These are phyloP conservation scores for Mnemiopsis leidyi DNA, from an alignment of 37 sponge, comb jelly and placozoan species.

Conservation along the genomic window DNA sequence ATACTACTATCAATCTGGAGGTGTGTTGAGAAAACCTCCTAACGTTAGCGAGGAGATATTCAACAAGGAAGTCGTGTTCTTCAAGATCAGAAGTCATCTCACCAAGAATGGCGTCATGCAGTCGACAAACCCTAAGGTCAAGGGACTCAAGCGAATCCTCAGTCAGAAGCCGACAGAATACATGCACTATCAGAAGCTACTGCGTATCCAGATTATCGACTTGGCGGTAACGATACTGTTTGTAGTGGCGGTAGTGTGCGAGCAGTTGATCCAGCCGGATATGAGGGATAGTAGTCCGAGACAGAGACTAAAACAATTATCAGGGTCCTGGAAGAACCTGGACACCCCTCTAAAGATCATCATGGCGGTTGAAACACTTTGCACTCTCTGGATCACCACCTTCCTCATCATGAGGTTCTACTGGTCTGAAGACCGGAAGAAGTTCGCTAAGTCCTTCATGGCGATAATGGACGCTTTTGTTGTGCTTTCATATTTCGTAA, in stretches of 20 bases:
- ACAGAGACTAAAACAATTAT: background rate
- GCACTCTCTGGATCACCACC: slow-evolving; percentile 58
- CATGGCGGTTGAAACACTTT: slow-evolving; percentile 44
- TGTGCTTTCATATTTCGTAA: slow-evolving; percentile 47
- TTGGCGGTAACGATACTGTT: slow-evolving; percentile 48
- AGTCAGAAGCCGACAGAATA: slow-evolving; percentile 62
- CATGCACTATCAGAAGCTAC: slow-evolving; percentile 52
- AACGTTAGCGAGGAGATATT: slow-evolving; percentile 50
- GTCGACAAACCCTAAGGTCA: slow-evolving; percentile 48
- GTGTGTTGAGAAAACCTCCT: slow-evolving; percentile 5
- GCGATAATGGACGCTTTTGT: slow-evolving; percentile 64
- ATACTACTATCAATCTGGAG: slow-evolving; percentile 58
- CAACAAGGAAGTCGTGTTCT: slow-evolving; percentile 47
- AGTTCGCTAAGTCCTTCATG: slow-evolving; percentile 64
- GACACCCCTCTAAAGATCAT: slow-evolving; percentile 52
- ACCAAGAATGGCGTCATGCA: slow-evolving; percentile 7
- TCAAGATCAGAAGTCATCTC: slow-evolving; percentile 24
- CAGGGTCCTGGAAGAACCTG: slow-evolving; percentile 33
- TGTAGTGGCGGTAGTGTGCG: slow-evolving; percentile 45
- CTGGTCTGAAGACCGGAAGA: slow-evolving; percentile 43
- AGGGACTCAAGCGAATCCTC: slow-evolving; percentile 25
- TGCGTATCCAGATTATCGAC: slow-evolving; percentile 54
- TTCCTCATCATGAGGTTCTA: slow-evolving; percentile 50
- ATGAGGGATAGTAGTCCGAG: background rate
- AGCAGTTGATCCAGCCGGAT: slow-evolving; percentile 6